These are phyloP conservation scores for Montipora cactus DNA, from an alignment of 64 coral and sea anemone genomes.

Conservation along the genomic window DNA sequence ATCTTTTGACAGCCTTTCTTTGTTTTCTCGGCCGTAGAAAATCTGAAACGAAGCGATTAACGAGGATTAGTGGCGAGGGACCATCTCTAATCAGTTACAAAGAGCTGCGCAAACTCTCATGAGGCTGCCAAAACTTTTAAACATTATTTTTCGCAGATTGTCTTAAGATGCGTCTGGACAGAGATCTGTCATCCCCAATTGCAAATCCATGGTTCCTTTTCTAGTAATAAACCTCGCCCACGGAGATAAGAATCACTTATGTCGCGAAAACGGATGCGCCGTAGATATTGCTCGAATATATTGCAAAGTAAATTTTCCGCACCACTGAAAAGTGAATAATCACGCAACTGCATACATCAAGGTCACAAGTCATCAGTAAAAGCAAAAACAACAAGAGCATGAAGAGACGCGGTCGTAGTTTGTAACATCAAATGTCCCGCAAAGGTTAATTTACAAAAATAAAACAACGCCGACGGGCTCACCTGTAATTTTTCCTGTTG, in stretches of 20 bases:
- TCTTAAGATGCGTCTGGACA: neutral
- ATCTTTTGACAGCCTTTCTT: neutral
- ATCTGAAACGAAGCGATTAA: constrained; percentile 47
- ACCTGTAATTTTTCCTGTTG: constrained; percentile 41
- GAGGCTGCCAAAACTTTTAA: neutral
- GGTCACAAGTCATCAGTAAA: neutral
- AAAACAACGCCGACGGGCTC: neutral
- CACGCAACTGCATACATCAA: neutral
- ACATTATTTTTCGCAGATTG: neutral
- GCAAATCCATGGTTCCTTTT: neutral
- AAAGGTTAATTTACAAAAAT: neutral
- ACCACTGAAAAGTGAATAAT: neutral
- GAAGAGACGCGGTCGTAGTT: neutral
- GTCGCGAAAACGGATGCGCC: neutral
- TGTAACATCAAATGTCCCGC: neutral
- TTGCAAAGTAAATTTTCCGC: neutral
- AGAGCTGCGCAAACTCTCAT: neutral
- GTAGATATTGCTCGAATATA: neutral
- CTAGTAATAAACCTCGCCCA: neutral
- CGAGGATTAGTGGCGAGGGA: neutral
- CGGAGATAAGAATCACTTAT: neutral
- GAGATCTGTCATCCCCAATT: neutral
- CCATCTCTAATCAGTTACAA: neutral
- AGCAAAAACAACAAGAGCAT: too few relatives aligned
- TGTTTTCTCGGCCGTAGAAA: constrained; percentile 38